A percentile compares a stretch with the other conserved stretches of the same genome.
These are phyloP conservation scores for Argyresthia albistria DNA, from an alignment of 2,888 invertebrate genomes.

Conservation along the genomic window DNA sequence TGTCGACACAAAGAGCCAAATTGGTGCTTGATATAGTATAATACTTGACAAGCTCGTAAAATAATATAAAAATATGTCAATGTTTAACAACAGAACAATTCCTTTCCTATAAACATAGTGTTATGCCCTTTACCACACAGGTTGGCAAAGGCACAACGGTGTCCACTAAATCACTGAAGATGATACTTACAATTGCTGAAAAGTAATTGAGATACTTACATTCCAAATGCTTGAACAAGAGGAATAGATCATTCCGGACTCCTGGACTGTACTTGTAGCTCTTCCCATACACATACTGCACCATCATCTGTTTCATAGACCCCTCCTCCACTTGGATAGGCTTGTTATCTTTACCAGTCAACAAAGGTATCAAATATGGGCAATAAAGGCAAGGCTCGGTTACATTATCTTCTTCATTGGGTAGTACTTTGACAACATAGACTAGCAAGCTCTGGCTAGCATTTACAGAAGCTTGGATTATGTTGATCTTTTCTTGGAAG, in stretches of 20 bases:
- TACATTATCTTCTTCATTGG: conserved; percentile 29
- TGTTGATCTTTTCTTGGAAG: conserved; percentile 75
- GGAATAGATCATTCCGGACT: conserved; percentile 75
- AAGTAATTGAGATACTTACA: conserved; percentile 74
- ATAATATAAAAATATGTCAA: too few relatives aligned
- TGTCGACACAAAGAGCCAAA: too few relatives aligned
- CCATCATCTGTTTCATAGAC: conserved; percentile 80
- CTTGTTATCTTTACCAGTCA: conserved; percentile 42
- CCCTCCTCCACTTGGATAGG: conserved; percentile 61
- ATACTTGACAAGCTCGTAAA: too few relatives aligned
- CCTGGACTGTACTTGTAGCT: conserved; percentile 64
- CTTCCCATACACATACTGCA: conserved; percentile 83
- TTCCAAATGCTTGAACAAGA: conserved; percentile 84
- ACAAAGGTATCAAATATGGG: conserved; percentile 75
- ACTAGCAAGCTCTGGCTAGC: conserved; percentile 76
- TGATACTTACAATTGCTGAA: not conserved
- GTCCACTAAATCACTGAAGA: too few relatives aligned
- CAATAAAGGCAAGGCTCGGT: conserved; percentile 67
- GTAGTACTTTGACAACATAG: conserved; percentile 75
- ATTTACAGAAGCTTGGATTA: conserved; percentile 87
- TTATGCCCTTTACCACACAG: too few relatives aligned
- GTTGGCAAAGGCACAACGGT: too few relatives aligned
- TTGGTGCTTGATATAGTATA: too few relatives aligned
- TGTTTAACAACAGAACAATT: too few relatives aligned
- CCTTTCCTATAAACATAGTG: too few relatives aligned